These are phyloP conservation scores for Crioceris asparagi DNA, from an alignment of 2,888 invertebrate species.

Conservation along the genomic window DNA sequence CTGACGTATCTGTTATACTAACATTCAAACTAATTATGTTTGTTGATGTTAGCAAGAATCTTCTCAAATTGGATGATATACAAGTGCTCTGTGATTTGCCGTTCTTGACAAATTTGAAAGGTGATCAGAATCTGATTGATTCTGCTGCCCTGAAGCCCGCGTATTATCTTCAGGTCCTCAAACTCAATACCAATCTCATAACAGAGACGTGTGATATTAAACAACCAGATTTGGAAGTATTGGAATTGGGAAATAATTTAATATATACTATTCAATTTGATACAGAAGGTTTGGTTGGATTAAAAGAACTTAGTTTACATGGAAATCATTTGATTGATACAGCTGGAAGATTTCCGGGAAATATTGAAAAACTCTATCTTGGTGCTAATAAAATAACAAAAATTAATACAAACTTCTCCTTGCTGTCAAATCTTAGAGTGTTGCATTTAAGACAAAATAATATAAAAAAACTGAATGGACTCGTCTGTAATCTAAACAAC, in stretches of 20 bases:
- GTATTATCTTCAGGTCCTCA: conserved; percentile 49
- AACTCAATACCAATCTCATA: conserved; percentile 45
- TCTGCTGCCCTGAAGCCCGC: conserved; percentile 42
- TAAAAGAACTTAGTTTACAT: conserved; percentile 46
- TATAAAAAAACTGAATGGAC: conserved; percentile 44
- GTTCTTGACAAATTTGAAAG: conserved; percentile 45
- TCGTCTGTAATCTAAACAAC: conserved; percentile 36
- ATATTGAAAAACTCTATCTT: conserved; percentile 61
- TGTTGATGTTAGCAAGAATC: conserved; percentile 47
- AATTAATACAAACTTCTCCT: conserved; percentile 43
- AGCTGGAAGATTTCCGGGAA: conserved; percentile 39
- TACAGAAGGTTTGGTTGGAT: conserved; percentile 24
- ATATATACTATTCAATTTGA: conserved; percentile 32
- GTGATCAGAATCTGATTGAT: conserved; percentile 43
- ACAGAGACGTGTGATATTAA: conserved; percentile 41
- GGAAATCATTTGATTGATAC: conserved; percentile 42
- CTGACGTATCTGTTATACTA: conserved; percentile 42
- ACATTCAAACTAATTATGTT: conserved; percentile 46
- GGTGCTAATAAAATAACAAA: conserved; percentile 25
- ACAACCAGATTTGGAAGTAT: conserved; percentile 45
- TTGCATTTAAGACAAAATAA: conserved; percentile 67
- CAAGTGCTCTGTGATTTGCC: conserved; percentile 43
- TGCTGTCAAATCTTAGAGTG: conserved; percentile 49
- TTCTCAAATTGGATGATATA: conserved; percentile 39
- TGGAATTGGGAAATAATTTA: conserved; percentile 42